Base-by-base conservation (phyloP, 2,888 invertebrate species). In the Torymus aiolomorphi region DNA sequence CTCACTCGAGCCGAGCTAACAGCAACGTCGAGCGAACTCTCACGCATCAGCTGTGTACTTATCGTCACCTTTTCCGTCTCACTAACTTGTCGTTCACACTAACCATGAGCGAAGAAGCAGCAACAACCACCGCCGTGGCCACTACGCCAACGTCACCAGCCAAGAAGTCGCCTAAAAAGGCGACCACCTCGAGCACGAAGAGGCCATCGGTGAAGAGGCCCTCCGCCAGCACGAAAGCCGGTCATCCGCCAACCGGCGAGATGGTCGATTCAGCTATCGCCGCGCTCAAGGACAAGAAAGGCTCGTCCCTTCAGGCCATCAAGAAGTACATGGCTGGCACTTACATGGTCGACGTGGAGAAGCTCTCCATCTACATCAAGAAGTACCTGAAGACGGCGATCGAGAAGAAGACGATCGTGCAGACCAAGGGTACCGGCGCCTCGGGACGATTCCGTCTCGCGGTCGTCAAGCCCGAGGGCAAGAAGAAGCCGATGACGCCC, bases 241-340 rank as follows among this genome's bases (percentile, higher is more conserved):
- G 31, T 31, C 93, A 92, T 87, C 93, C 93, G 0, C 90, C 89
- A 16, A 91, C 92, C 0, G 86, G 92, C 1, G 90, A 90, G 59
- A 93, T 94, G 93, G 94, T 94, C 0, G 92, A 91, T 83, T 90
- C 89, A 56, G 72, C 72, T 8, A 69, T 69, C 2, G 62, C 49
- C 0, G 94, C 94, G 2, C 91, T 93, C 69, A 90, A 89, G 79
- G 92, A 93, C 85, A 91, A 92, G 42, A 92, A 92, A 72, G 94
- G 94, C 52, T 94, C 93, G 0, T 93, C 93, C 0, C 85, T 89
- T 82, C 91, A 88, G 86, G 93, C 93, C 1, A 94, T 94, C 87
- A 94, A 93, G 87, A 94, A 94, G 86, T 94, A 93, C 87, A 92
- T 95, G 67, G 89, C 91, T 13, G 89, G 91, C 42, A 92, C 91